Percentiles rank a stretch among this genome's conserved stretches.
These are phyloP conservation scores for Triplophysa yarkandensis DNA, from an alignment of 2,797 vertebrate species.

Conservation along the genomic window DNA sequence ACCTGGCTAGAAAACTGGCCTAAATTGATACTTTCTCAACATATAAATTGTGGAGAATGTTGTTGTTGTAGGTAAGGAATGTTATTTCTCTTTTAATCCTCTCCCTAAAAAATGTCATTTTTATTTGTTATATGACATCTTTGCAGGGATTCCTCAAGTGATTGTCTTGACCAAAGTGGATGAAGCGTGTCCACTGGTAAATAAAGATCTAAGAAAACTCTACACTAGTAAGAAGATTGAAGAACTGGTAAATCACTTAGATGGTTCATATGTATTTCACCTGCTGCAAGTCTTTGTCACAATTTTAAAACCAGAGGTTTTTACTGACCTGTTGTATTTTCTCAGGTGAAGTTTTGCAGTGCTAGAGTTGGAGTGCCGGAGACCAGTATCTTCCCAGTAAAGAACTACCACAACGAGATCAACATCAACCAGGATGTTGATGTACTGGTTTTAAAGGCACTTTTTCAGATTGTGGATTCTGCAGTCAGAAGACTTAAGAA, in stretches of 20 bases:
- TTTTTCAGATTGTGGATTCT: background rate
- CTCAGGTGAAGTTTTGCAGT: constrained; percentile 31
- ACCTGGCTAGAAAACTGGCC: too few relatives aligned
- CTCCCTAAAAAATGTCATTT: too few relatives aligned
- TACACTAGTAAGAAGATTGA: constrained; percentile 18
- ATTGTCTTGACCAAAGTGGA: too few relatives aligned
- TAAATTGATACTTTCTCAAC: too few relatives aligned
- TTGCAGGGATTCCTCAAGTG: too few relatives aligned
- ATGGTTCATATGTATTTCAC: background rate
- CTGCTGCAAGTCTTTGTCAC: background rate
- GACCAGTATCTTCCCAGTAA: constrained; percentile 24
- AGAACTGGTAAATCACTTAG: constrained; percentile 39
- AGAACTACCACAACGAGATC: constrained; percentile 37
- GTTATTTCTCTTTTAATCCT: too few relatives aligned
- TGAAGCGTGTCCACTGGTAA: too few relatives aligned
- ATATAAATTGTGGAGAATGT: too few relatives aligned
- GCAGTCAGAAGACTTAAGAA: too few relatives aligned
- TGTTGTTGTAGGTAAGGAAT: too few relatives aligned
- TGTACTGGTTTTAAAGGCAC: constrained; percentile 12
- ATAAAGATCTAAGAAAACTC: background rate
- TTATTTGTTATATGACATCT: too few relatives aligned
- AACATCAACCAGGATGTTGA: constrained; percentile 15
- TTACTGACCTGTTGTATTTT: background rate
- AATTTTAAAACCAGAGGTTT: background rate
- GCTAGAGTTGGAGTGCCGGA: background rate